Percentiles rank a stretch among this genome's conserved stretches.
Conservation (phyloP, 2,797 vertebrate genomes). For the Psittacula echo region DNA sequence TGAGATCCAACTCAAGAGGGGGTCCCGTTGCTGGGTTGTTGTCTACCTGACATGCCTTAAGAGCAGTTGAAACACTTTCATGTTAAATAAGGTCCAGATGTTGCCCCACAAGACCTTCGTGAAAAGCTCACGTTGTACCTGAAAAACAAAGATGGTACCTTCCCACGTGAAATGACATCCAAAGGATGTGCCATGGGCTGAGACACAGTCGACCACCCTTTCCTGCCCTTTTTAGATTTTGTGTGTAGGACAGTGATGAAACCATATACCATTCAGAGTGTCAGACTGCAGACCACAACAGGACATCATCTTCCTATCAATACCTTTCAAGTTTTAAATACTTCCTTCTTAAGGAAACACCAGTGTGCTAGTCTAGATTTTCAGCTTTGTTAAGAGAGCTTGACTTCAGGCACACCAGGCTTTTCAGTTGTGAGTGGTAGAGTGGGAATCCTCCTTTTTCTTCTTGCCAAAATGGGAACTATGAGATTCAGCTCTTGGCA, state of each 20-base stretch:
- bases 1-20: background rate
- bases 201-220: background rate
- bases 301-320: background rate
- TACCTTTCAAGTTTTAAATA: background rate
- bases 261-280: background rate
- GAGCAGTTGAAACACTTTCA: background rate
- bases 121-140: background rate
- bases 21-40: background rate
- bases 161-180: background rate
- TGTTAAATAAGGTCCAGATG: background rate
- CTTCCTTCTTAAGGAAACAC: background rate
- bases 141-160: background rate
- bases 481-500: background rate
- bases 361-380: background rate
- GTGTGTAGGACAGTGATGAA: background rate
- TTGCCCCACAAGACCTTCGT: background rate
- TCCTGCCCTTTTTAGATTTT: background rate
- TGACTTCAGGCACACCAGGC: background rate
- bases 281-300: background rate
- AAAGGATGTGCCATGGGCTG: background rate
- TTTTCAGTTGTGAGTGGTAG: background rate
- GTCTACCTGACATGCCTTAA: background rate
- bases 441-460: background rate
- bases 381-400: background rate
- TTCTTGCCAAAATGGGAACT: background rate